A percentile compares a stretch with the other conserved stretches of the same genome.
Conservation (phyloP, 2,888 invertebrate genomes). For the Epistrophella euchroma region DNA sequence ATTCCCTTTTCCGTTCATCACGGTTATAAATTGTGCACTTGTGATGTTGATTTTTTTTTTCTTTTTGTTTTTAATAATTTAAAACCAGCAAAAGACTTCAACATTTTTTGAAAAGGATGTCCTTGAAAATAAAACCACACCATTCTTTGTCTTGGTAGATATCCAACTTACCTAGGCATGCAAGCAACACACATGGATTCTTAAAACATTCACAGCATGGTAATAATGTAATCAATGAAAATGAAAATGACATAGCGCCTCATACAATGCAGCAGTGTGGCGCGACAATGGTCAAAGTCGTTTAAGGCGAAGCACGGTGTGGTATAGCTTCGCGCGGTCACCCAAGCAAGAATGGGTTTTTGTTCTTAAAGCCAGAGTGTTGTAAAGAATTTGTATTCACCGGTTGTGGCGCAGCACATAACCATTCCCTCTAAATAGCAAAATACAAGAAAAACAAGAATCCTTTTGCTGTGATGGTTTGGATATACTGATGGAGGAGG, state of each 20-base stretch:
- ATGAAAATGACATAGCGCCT: slow-evolving; percentile 73
- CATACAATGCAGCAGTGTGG: slow-evolving; percentile 44
- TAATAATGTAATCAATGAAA: slow-evolving; percentile 74
- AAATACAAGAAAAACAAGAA: slow-evolving; percentile 21
- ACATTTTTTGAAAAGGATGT: slow-evolving; percentile 73
- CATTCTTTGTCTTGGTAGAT: background rate
- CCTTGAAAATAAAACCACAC: slow-evolving; percentile 74
- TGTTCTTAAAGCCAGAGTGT: slow-evolving; percentile 22
- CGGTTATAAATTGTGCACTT: slow-evolving; percentile 51
- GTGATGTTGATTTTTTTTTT: background rate
- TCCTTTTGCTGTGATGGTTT: slow-evolving; percentile 1
- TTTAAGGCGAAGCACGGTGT: background rate
- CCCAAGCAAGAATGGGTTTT: slow-evolving; percentile 1
- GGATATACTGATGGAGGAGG: slow-evolving; percentile 19
- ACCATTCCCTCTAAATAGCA: slow-evolving; percentile 61
- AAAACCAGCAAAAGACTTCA: slow-evolving; percentile 50
- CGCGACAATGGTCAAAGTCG: slow-evolving; percentile 46
- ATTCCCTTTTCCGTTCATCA: slow-evolving; percentile 53
- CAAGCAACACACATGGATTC: slow-evolving; percentile 29
- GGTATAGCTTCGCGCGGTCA: background rate
- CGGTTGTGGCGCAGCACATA: slow-evolving; percentile 19
- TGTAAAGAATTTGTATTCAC: slow-evolving; percentile 63
- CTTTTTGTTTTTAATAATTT: background rate
- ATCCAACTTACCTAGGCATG: slow-evolving; percentile 34
- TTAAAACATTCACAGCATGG: slow-evolving; percentile 55